These are phyloP conservation scores for Hyaena hyaena DNA, from an alignment of 2,113 vertebrate species.

Conservation along the genomic window DNA sequence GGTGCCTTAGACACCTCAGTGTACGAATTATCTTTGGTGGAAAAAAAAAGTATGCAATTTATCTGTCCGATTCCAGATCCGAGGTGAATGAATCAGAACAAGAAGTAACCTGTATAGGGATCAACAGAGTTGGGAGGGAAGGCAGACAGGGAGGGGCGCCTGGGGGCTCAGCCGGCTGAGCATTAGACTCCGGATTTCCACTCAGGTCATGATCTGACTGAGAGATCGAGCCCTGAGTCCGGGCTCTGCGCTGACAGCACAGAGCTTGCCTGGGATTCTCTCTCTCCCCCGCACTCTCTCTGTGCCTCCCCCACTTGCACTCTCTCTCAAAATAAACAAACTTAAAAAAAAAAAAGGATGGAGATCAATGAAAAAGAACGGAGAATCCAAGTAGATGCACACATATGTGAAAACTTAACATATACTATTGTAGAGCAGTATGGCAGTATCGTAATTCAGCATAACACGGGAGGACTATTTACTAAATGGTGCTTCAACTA, in stretches of 20 bases:
- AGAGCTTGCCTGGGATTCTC: too few species aligned
- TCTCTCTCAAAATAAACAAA: too few species aligned
- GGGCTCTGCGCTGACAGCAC: too few species aligned
- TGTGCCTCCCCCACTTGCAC: too few species aligned
- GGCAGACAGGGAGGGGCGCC: too few species aligned
- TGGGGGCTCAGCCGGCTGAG: too few species aligned
- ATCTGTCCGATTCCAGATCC: not conserved
- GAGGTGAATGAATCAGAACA: not conserved
- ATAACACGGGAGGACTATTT: rapidly evolving
- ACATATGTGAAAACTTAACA: rapidly evolving
- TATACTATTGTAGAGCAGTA: rapidly evolving
- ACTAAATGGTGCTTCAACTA: not conserved
- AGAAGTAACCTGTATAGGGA: not conserved
- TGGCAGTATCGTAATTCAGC: not conserved
- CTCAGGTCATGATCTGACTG: too few species aligned
- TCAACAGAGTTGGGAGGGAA: rapidly evolving
- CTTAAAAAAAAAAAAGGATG: too few species aligned
- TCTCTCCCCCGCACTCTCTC: too few species aligned
- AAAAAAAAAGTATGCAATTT: not conserved
- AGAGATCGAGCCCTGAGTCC: too few species aligned
- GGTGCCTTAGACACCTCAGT: too few species aligned
- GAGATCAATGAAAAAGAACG: not conserved
- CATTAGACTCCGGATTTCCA: too few species aligned
- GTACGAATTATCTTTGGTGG: not conserved
- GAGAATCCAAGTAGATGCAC: not conserved